Evolutionary conservation across 2,888 invertebrate genomes (phyloP), one percentile per base, ranked within the genome.

Genomic region (Leptinotarsa tumamoca): DNA sequence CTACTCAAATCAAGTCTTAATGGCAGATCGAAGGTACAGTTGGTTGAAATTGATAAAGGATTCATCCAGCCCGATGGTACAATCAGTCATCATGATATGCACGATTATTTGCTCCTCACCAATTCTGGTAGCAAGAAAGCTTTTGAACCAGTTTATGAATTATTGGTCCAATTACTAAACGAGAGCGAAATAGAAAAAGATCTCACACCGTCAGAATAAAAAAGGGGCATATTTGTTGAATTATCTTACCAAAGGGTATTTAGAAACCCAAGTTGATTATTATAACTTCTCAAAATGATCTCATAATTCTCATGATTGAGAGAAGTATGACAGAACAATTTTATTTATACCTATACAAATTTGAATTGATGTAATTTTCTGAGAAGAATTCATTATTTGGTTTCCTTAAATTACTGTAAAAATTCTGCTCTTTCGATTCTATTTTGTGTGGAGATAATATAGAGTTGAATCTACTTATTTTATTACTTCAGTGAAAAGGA

Each of bases 11-110:
- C 92, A 79, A 92, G 92, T 85, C 90, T 92, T 80, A 87, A 90
- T 79, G 86, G 89, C 81, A 91, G 91, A 80, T 89, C 92, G 79
- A 94, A 94, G 87, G 93, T 95, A 72, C 95, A 95, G 89, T 92
- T 94, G 85, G 93, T 97, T 61, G 89, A 91, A 79, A 94, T 95
- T 84, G 96, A 96, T 85, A 94, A 95, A 85, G 94, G 94, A 67
- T 92, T 95, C 81, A 90, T 95, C 73, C 94, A 95, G 87, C 91
- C 91, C 67, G 95, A 95, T 89, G 95, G 83, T 73, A 92, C 93
- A 66, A 96, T 97, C 76, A 95, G 95, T 86, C 96, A 95, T 86
- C 94, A 94, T 85, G 97, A 97, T 87, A 95, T 98, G 95, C 94
- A 95, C 86, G 97, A 98, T 89, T 98, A 96, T 88, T 91, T 97